Conservation (phyloP, 2,797 vertebrate species). For the Hyperoplus lanceolatus region DNA sequence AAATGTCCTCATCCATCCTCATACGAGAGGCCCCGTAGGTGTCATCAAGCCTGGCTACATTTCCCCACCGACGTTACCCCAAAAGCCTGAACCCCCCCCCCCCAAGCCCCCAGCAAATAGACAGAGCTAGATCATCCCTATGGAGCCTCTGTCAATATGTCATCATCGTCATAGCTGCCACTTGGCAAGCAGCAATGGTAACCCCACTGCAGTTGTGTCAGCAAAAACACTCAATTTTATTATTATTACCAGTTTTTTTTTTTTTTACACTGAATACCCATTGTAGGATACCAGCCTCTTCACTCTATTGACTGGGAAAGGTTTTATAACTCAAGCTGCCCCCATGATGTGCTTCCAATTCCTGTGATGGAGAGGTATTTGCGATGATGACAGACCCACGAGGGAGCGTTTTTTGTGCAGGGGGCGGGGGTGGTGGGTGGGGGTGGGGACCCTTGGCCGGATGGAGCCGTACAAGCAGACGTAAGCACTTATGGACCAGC, state of each 20-base stretch:
- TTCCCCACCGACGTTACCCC: conserved; percentile 70
- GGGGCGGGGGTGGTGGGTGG: background rate
- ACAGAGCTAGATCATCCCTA: conserved; percentile 67
- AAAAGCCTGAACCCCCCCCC: conserved; percentile 67
- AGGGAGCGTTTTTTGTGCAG: conserved; percentile 57
- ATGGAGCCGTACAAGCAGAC: conserved; percentile 48
- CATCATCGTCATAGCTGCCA: conserved; percentile 79
- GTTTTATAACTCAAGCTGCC: conserved; percentile 55
- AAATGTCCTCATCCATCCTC: conserved; percentile 86
- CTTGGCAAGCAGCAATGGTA: conserved; percentile 66
- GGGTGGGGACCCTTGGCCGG: conserved; percentile 20
- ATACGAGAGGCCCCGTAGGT: conserved; percentile 75
- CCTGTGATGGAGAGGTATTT: conserved; percentile 58
- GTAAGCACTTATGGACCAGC: conserved; percentile 64
- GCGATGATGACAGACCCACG: conserved; percentile 65
- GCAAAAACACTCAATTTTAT: conserved; percentile 73
- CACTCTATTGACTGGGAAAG: conserved; percentile 38
- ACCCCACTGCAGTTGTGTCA: conserved; percentile 77
- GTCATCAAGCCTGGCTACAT: conserved; percentile 75
- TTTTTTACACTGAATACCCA: conserved; percentile 60
- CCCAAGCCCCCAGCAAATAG: conserved; percentile 55
- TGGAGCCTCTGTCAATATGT: conserved; percentile 82
- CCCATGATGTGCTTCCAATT: conserved; percentile 56
- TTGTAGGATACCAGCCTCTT: conserved; percentile 27
- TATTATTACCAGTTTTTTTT: conserved; percentile 12